phyloP scores from a whole-genome alignment of 2,113 vertebrate genomes.

The Narcine bancroftii region DNA sequence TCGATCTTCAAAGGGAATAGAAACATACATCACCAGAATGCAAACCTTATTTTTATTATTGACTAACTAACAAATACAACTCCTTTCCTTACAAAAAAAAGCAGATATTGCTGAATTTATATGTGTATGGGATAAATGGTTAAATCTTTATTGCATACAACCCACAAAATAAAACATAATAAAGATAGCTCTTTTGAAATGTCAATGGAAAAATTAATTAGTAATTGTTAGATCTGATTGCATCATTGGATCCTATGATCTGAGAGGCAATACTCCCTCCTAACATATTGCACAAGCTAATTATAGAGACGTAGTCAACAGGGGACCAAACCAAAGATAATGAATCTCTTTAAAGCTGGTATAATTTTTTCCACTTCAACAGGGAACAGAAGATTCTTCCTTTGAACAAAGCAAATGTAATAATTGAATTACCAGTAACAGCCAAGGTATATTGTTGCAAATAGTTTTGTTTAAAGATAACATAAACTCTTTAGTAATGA shows the following conservation, averaged over 20 bases:
- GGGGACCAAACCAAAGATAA: too few species aligned
- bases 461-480: neutral
- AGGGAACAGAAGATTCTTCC: neutral
- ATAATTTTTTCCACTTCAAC: neutral
- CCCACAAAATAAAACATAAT: too few species aligned
- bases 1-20: neutral
- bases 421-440: neutral
- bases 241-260: too few species aligned
- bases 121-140: too few species aligned
- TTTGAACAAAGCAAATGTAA: neutral
- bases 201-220: too few species aligned
- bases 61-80: neutral
- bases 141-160: too few species aligned
- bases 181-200: too few species aligned
- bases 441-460: neutral
- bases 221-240: too few species aligned
- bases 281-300: too few species aligned
- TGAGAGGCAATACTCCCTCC: too few species aligned
- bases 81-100: neutral
- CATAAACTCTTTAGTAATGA: neutral
- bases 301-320: too few species aligned
- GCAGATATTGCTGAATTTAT: neutral
- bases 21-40: neutral
- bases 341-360: too few species aligned
- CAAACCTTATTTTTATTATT: neutral